Evolutionary conservation across 2,113 vertebrate species (phyloP), one percentile per base, ranked within the genome.

Genomic region (Urocitellus parryii): DNA sequence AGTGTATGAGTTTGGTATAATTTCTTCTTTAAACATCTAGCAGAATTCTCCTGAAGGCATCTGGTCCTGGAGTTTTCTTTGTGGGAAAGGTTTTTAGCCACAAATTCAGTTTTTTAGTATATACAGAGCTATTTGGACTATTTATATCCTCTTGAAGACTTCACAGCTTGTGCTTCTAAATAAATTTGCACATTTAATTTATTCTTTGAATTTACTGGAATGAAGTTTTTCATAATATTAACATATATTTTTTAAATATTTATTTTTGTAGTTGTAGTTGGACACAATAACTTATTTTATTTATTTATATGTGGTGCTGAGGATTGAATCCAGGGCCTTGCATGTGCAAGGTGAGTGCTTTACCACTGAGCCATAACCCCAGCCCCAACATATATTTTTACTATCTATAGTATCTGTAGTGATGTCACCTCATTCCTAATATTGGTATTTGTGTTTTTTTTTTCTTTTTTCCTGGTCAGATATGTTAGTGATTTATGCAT

Each of bases 181-280:
- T 88, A 53, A 96, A 86, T 94, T 39, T 81, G 32, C n/a, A 10
- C 32, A 76, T 86, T 85, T 77, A 92, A 88, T 14, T 56, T 48
- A 68, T 32, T 90, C 74, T 27, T 63, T 48, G 68, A 86, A 94
- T 37, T 39, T 94, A 63, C 48, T 67, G 56, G 74, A 53, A 90
- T 76, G 25, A 88, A 39, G 18, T 45, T 90, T 90, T 90, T 93
- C 29, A 90, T 67, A 61, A 87, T 67, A 76, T 73, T 68, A 93
- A 93, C 45, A 45, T 45, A n/a, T n/a, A 45, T 45, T 45, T 45
- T 45, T 45, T 9, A 45, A n/a, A 45, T 45, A 45, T 45, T 45
- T 45, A 45, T 45, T 45, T 45, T 45, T 45, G 45, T 45, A 45
- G 45, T 45, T 45, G 45, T 45, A 45, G 45, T 45, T 45, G 45